Evolutionary conservation across 2,113 vertebrate species (phyloP), one percentile per base, ranked within the genome.

Genomic region (Aepyceros melampus): DNA sequence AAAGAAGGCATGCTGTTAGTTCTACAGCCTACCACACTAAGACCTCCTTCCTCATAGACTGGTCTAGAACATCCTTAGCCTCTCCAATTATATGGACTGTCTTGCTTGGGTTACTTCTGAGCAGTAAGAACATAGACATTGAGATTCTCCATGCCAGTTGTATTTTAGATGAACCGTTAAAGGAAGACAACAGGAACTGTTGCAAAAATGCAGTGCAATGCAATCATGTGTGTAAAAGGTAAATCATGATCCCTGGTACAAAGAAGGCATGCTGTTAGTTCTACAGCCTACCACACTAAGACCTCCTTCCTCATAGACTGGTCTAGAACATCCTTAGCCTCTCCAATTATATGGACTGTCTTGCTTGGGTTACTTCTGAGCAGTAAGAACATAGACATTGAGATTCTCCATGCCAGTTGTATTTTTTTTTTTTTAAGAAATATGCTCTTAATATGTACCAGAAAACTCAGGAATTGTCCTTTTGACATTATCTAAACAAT

Each of bases 401-500:
- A 87, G 87, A 89, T 55, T 43, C 33, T 87, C 6, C 27, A 36
- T 19, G 79, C 16, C 12, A 81, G 76, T 94, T 62, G 74, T 76
- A 45, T 43, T 29, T 5, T 58, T 14, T 15, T 6, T 53, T 25
- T 27, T 27, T 25, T 11, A n/a, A 58, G 83, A 82, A 58, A 82
- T 71, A 89, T 60, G 47, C n/a, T 87, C 40, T 87, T 85, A 71
- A 7, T 58, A 6, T 86, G 9, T 83, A 23, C 53, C 55, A 97
- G 79, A 88, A 96, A 95, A 85, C 49, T 92, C n/a, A 64, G 43
- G 15, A 95, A 95, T 79, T 89, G 2, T 91, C 33, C 31, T 93
- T 92, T 47, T 27, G 27, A 62, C 5, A 40, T 71, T 40, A 51
- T 7, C 45, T 84, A 82, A 88, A 86, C 16, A 84, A 51, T n/a